Evolutionary conservation across 2,888 invertebrate species (phyloP).

Genomic region (Baccha elongata): DNA sequence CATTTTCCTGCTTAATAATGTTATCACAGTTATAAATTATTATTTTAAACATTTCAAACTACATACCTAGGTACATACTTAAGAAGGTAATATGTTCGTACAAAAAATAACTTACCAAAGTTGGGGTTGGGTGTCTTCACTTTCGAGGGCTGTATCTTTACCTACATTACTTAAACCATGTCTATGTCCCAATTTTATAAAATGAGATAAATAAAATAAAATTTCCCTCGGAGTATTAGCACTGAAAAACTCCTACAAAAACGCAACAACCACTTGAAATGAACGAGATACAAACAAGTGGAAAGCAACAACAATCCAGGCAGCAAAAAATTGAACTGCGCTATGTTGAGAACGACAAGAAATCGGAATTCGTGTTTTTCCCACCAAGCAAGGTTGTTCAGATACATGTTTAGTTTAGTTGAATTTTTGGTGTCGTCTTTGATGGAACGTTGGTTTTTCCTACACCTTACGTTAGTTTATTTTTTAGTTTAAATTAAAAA

Average conservation of each 20-base stretch:
- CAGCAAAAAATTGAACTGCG: slow-evolving; percentile 37
- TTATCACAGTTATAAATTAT: too few species aligned
- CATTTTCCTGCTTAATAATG: too few species aligned
- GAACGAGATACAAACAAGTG: not conserved
- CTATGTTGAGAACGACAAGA: slow-evolving; percentile 66
- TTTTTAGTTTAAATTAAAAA: not conserved
- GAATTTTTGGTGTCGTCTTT: slow-evolving; percentile 63
- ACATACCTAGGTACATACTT: too few species aligned
- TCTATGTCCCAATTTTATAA: too few species aligned
- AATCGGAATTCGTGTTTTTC: slow-evolving; percentile 71
- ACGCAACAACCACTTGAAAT: slow-evolving; percentile 25
- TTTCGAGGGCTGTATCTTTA: too few species aligned
- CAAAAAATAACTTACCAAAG: too few species aligned
- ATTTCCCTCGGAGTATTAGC: not conserved
- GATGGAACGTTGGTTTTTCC: slow-evolving; percentile 21
- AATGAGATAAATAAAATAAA: slow-evolving; percentile 1
- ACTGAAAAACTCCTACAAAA: slow-evolving; percentile 2
- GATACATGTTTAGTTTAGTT: slow-evolving; percentile 70
- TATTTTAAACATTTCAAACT: too few species aligned
- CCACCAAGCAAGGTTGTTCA: slow-evolving; percentile 61
- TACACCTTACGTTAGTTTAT: slow-evolving; percentile 13
- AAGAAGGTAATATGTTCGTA: too few species aligned
- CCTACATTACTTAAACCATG: too few species aligned
- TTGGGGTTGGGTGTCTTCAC: too few species aligned
- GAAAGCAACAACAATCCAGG: not conserved